Percentiles rank a stretch among this genome's conserved stretches.
phyloP scores from a whole-genome alignment of 2,888 invertebrate genomes.

The Cyclophora punctaria region DNA sequence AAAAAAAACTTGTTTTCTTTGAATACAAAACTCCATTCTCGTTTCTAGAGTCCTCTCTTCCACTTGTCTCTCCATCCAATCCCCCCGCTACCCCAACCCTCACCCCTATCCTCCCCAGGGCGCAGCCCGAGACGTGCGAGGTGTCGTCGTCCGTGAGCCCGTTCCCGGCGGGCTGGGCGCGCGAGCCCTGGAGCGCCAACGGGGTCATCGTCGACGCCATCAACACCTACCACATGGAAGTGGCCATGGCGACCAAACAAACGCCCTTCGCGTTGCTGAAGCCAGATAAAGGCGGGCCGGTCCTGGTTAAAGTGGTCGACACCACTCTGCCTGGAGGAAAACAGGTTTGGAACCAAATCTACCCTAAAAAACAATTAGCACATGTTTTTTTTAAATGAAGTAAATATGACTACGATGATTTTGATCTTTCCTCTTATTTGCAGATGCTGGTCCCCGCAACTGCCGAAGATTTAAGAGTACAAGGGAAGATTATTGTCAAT shows the following conservation, averaged over 20 bases:
- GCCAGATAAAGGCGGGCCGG: conserved; percentile 79
- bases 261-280: conserved; percentile 82
- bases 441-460: conserved; percentile 83
- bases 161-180: conserved; percentile 30
- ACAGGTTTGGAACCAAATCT: conserved; percentile 41
- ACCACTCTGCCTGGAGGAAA: conserved; percentile 64
- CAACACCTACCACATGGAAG: conserved; percentile 81
- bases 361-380: too few relatives aligned
- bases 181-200: conserved; percentile 30
- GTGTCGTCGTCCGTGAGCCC: conserved; percentile 53
- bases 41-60: not conserved
- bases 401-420: too few relatives aligned
- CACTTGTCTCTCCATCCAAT: not conserved
- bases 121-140: conserved; percentile 48
- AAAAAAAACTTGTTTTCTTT: too few relatives aligned
- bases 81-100: not conserved
- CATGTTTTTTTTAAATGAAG: too few relatives aligned
- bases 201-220: conserved; percentile 82
- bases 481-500: conserved; percentile 76
- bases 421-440: too few relatives aligned
- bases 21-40: not conserved
- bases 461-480: conserved; percentile 79
- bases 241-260: conserved; percentile 77
- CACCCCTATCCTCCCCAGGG: conserved; percentile 22
- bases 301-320: conserved; percentile 80